Evolutionary conservation across 2,888 invertebrate genomes (phyloP), one percentile per base, ranked within the genome.

Genomic region (Dinocampus coccinellae): DNA sequence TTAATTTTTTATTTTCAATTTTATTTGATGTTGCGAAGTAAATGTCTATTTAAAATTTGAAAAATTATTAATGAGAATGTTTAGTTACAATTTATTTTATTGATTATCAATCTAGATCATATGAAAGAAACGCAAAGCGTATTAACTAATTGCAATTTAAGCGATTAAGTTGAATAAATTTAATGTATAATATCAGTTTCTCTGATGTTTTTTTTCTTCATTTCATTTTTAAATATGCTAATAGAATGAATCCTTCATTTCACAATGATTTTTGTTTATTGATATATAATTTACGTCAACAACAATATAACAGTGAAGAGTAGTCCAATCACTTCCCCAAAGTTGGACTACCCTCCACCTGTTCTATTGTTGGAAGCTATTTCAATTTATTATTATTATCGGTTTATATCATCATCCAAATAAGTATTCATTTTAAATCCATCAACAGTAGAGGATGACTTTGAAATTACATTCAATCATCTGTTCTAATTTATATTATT

Each of bases 281-380:
- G 29, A 57, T 57, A 10, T 58, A 33, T 34, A 34, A 7, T 29
- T 33, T 20, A 34, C 34, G 20, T 29, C 58, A 29, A 24, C 13
- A 29, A 29, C 24, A 6, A 62, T 16, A 65, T 58, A 24, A 16
- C 34, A 57, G 36, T n/a, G 42, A 42, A 67, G 71, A 76, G 77
- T 80, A 79, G 81, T 81, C 80, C 82, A 78, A 81, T 81, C 78
- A 83, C 84, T 84, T 84, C 84, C 84, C 84, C 84, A 82, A 82
- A 79, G 80, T 80, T 81, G 82, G 79, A 82, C 78, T 80, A 83
- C 77, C 76, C 74, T 72, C 57, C 70, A 39, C 65, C 70, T 42
- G 72, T 71, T 73, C 67, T 55, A 72, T 70, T 36, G 66, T 22
- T 67, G 29, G 57, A 61, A 4, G 34, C 4, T 22, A 33, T 24